Base-by-base conservation (phyloP, 1,140 invertebrate genomes). In the Mamestra configurata region DNA sequence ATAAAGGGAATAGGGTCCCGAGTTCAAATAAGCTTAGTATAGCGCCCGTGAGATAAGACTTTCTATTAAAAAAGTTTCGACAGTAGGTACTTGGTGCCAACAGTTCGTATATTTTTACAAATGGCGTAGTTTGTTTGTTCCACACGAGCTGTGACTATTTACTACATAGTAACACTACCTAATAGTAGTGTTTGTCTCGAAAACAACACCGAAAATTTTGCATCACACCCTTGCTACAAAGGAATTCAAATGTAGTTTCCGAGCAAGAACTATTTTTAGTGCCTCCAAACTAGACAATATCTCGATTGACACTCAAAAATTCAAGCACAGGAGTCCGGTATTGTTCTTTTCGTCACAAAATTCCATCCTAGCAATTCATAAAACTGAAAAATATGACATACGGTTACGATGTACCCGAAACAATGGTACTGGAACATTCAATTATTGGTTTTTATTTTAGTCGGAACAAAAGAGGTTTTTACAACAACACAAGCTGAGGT, bases 381-480 rank as follows among this genome's bases (percentile, higher is more conserved):
- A 24, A 37, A 37, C 8, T 35, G 57, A 61, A 61, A 61, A 61
- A 35, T 35, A 64, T 37, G 31, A 35, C 8, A n/a, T n/a, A 64
- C 59, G 57, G 24, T 1, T 1, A 35, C 57, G 15, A 35, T 35
- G n/a, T 35, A 15, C 6, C 5, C 27, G 10, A 53, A 66, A 77
- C 59, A 66, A 66, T n/a, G n/a, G n/a, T n/a, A n/a, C n/a, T n/a
- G 49, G 22, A 18, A 24, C 49, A 40, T 70, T 53, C 11, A 57
- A 27, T 57, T 11, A 37, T 7, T 73, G n/a, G 46, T 49, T 10
- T 40, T 27, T 76, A 7, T 89, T 88, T 27, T 92, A 98, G 97
- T 98, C 97, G 75, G 98, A 98, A 90, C 98, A 98, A 92, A 98
- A 98, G 90, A 97, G 98, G 88, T 98, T 98, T 90, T 92, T 98